Conservation (phyloP, 2,113 vertebrate species). For the Sinocyclocheilus rhinocerous region DNA sequence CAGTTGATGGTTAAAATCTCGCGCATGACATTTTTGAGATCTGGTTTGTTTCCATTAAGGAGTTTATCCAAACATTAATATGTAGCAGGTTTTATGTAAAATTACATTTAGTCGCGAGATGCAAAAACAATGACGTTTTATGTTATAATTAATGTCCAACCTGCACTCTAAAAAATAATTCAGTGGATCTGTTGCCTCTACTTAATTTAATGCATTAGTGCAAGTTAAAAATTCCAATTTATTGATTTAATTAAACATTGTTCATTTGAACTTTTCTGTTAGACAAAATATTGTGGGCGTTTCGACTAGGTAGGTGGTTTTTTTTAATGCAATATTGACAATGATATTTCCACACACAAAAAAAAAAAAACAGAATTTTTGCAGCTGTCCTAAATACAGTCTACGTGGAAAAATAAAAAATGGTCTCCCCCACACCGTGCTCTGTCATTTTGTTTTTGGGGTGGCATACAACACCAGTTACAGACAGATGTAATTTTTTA, state of each 20-base stretch:
- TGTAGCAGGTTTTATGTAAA: neutral
- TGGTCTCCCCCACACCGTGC: slow-evolving; percentile 19
- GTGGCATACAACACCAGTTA: neutral
- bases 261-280: neutral
- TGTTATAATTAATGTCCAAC: neutral
- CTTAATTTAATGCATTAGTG: no score
- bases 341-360: neutral
- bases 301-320: neutral
- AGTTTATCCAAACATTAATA: neutral
- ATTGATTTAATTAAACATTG: no score
- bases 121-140: neutral
- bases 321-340: neutral
- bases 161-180: no score
- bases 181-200: no score
- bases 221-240: no score
- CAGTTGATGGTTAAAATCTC: neutral
- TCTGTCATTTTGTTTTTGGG: slow-evolving; percentile 23
- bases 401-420: neutral
- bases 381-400: neutral
- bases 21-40: neutral
- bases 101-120: neutral
- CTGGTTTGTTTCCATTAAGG: neutral
- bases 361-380: neutral
- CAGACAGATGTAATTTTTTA: slow-evolving; percentile 8
- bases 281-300: slow-evolving; percentile 13